phyloP scores from a whole-genome alignment of 2,797 vertebrate species.

The Arvicola amphibius region DNA sequence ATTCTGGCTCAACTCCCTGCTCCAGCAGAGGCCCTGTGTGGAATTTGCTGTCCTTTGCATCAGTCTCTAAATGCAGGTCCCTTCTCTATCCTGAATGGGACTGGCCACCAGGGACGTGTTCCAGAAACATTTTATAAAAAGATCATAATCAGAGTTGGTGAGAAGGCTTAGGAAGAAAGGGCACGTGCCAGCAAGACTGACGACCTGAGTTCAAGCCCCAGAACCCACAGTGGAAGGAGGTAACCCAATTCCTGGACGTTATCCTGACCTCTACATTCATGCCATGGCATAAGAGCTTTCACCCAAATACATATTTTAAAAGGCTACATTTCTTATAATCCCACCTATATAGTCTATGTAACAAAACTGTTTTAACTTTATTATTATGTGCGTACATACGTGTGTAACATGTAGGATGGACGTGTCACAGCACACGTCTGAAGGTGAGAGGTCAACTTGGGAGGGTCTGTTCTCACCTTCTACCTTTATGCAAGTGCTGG shows the following conservation, averaged over 20 bases:
- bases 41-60: constrained; percentile 59
- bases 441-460: background rate
- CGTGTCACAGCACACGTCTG: background rate
- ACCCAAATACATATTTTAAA: background rate
- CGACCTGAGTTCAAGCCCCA: background rate
- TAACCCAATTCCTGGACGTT: too few species aligned
- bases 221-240: background rate
- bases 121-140: constrained; percentile 44
- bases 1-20: background rate
- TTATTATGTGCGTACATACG: background rate
- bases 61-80: constrained; percentile 35
- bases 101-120: constrained; percentile 59
- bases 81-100: constrained; percentile 32
- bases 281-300: background rate
- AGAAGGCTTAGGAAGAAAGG: background rate
- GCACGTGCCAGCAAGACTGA: background rate
- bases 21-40: constrained; percentile 12
- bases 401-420: background rate
- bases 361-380: background rate
- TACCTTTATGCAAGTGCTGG: background rate
- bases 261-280: background rate
- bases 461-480: background rate
- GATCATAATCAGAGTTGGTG: background rate
- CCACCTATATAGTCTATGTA: background rate
- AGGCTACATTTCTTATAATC: background rate